These are phyloP conservation scores for Rallus crepitans DNA, from an alignment of 2,797 vertebrate species.

Conservation along the genomic window DNA sequence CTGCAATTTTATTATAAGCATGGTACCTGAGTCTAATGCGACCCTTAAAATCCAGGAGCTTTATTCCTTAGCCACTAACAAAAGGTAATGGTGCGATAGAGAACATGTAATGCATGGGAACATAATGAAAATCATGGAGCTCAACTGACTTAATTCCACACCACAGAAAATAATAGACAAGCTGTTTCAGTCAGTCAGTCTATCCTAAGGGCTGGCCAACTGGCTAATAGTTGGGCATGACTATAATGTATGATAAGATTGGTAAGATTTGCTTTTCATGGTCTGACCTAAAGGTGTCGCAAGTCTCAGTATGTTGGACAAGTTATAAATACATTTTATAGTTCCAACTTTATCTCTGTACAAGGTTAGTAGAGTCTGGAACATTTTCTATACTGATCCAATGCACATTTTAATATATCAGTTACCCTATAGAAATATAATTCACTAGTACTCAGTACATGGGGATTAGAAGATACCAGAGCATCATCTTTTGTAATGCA, in stretches of 20 bases:
- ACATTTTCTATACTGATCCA: background rate
- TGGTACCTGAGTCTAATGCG: background rate
- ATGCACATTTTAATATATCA: background rate
- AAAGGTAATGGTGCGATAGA: constrained; percentile 4
- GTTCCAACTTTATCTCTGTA: background rate
- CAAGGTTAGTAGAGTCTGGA: background rate
- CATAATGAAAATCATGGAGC: background rate
- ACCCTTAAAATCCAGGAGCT: background rate
- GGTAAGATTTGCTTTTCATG: background rate
- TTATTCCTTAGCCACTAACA: constrained; percentile 6
- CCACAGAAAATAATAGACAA: background rate
- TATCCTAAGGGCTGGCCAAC: background rate
- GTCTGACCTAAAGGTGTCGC: background rate
- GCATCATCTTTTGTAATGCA: background rate
- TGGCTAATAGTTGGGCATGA: background rate
- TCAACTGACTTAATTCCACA: background rate
- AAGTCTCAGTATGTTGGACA: background rate
- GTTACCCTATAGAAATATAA: background rate
- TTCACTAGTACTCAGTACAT: background rate
- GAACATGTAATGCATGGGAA: background rate
- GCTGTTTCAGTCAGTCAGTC: background rate
- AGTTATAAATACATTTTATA: background rate
- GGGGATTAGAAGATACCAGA: background rate
- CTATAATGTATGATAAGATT: background rate
- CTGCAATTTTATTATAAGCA: background rate